These are phyloP conservation scores for Cyprinodon diabolis DNA, from an alignment of 2,797 vertebrate species.

Conservation along the genomic window DNA sequence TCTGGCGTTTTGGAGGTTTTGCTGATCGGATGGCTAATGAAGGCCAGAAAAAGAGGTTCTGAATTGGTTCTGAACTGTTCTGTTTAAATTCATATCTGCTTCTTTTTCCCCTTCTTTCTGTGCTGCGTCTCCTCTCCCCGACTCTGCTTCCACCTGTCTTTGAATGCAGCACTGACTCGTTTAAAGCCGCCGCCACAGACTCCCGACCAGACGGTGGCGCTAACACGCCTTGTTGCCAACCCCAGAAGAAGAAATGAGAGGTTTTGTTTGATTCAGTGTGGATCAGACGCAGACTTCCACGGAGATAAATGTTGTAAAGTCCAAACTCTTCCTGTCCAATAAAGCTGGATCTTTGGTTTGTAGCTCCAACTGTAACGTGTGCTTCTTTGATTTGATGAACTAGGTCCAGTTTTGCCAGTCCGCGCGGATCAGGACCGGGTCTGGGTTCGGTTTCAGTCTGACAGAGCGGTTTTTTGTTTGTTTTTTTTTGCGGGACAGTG, in stretches of 20 bases:
- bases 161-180: slow-evolving; percentile 57
- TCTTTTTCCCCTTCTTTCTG: slow-evolving; percentile 33
- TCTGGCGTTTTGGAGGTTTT: background rate
- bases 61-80: background rate
- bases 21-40: background rate
- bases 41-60: background rate
- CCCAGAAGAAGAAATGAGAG: slow-evolving; percentile 46
- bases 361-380: slow-evolving; percentile 27
- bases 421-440: slow-evolving; percentile 35
- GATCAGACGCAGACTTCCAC: slow-evolving; percentile 40
- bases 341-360: slow-evolving; percentile 39
- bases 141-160: slow-evolving; percentile 47
- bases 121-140: slow-evolving; percentile 27
- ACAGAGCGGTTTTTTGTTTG: slow-evolving; percentile 31
- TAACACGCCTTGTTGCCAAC: slow-evolving; percentile 31
- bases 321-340: slow-evolving; percentile 24
- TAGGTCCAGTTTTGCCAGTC: slow-evolving; percentile 24
- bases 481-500: slow-evolving; percentile 17
- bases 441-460: slow-evolving; percentile 13
- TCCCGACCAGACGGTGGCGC: slow-evolving; percentile 54
- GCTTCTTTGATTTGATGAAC: slow-evolving; percentile 24
- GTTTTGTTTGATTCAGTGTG: slow-evolving; percentile 52
- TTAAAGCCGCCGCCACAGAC: slow-evolving; percentile 36
- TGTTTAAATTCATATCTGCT: slow-evolving; percentile 19
- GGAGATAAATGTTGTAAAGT: slow-evolving; percentile 23